phyloP scores from a whole-genome alignment of 2,797 vertebrate species.

The Acanthopagrus latus region DNA sequence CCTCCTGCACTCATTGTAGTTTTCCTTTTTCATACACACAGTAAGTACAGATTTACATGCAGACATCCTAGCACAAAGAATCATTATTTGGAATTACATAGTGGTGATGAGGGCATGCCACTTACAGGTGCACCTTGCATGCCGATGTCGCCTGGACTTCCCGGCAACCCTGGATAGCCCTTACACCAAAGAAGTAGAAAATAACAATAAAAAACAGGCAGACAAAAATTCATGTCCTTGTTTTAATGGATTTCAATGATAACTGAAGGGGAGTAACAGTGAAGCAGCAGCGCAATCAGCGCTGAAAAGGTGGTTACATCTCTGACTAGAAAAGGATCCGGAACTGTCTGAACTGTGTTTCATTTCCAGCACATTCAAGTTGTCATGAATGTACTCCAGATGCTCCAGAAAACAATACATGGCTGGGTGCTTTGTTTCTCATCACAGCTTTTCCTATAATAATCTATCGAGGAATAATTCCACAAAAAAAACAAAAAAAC shows the following conservation, averaged over 20 bases:
- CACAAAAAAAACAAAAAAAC: constrained; percentile 39
- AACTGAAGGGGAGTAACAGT: background rate
- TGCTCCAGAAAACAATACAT: background rate
- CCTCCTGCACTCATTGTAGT: background rate
- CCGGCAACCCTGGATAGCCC: constrained; percentile 94
- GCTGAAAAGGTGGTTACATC: constrained; percentile 5
- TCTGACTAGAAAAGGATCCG: constrained; percentile 23
- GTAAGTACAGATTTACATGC: background rate
- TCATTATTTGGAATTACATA: background rate
- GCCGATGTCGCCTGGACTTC: constrained; percentile 89
- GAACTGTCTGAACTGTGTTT: constrained; percentile 21
- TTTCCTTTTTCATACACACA: background rate
- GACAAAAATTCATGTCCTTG: constrained; percentile 7
- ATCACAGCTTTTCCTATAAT: constrained; percentile 10
- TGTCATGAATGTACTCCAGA: constrained; percentile 21
- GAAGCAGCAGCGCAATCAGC: background rate
- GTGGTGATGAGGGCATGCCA: constrained; percentile 48
- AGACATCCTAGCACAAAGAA: background rate
- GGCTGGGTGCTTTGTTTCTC: constrained; percentile 26
- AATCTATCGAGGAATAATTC: background rate
- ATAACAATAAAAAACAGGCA: constrained; percentile 10
- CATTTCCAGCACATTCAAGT: constrained; percentile 5
- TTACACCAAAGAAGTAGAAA: constrained; percentile 71
- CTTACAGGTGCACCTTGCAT: constrained; percentile 92
- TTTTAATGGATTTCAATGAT: background rate